Evolutionary conservation across 2,888 invertebrate species (phyloP).

Genomic region (Conchocele bisecta): DNA sequence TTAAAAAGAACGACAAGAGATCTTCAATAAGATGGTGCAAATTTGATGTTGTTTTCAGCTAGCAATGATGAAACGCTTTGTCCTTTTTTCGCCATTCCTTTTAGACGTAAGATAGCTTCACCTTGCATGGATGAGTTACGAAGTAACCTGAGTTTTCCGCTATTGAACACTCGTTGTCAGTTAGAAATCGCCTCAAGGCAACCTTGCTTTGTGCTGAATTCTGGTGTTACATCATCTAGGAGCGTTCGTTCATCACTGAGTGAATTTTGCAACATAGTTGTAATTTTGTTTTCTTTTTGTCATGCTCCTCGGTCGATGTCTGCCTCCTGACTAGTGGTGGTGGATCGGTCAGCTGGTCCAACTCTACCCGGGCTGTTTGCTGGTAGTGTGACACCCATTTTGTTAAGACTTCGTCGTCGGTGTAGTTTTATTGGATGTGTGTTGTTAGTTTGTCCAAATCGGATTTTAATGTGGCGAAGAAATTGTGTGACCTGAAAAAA

Average conservation of each 20-base stretch:
- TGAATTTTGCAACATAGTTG: neutral
- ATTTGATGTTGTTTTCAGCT: too few relatives aligned
- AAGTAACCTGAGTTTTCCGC: too few relatives aligned
- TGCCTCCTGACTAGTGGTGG: neutral
- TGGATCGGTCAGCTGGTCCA: neutral
- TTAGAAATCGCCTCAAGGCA: neutral
- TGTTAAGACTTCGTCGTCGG: neutral
- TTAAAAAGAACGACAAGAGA: too few relatives aligned
- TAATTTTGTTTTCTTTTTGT: neutral
- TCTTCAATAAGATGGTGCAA: too few relatives aligned
- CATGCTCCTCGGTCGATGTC: neutral
- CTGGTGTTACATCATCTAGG: neutral
- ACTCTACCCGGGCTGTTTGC: neutral
- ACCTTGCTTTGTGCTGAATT: neutral
- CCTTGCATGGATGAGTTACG: too few relatives aligned
- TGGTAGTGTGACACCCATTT: neutral
- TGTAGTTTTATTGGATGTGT: neutral
- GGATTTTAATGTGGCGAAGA: neutral
- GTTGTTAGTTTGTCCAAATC: neutral
- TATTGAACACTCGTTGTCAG: too few relatives aligned
- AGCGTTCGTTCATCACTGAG: neutral
- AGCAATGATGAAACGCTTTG: too few relatives aligned
- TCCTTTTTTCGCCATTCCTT: too few relatives aligned
- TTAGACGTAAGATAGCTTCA: too few relatives aligned
- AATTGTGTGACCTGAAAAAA: neutral